Evolutionary conservation across 2,113 vertebrate species (phyloP), one percentile per base, ranked within the genome.

Genomic region (Paedocypris sp.): DNA sequence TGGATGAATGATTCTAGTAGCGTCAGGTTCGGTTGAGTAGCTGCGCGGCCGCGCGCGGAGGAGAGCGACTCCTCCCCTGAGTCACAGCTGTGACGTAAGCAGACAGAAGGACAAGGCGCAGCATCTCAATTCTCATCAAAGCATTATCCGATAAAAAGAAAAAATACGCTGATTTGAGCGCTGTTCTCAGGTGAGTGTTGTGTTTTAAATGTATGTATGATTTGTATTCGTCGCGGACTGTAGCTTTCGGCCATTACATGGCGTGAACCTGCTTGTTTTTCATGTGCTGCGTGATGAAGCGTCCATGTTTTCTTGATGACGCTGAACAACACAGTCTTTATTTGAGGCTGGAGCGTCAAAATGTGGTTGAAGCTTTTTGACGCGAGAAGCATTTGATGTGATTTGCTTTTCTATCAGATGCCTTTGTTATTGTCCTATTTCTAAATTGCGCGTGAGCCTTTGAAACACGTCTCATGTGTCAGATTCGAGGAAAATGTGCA

Each of bases 131-230:
- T 43, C 4, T 63, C 59, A 20, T 15, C 49, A 19, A 26, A 33
- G 56, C 11, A 69, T n/a, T 25, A 13, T 11, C 11, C n/a, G 8
- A 43, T 22, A 35, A 45, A 43, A 50, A 29, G 25, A 42, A 28
- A 2, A 51, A 62, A n/a, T 28, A 31, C 8, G 10, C 23, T 3
- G 38, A 64, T 62, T 28, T 47, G 73, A 69, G 70, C 75, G 76
- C 79, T 72, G 74, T 75, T 71, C 56, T 52, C 79, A 82, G 83
- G 81, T 85, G 75, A 65, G 67, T 38, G 6, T 4, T 4, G 3
- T n/a, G 2, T 19, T 20, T 5, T 25, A n/a, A 2, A 15, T 6
- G 5, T 26, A n/a, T 12, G n/a, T n/a, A n/a, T 3, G 8, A 4
- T 5, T 12, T 43, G 0, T 20, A 6, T 3, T 29, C 28, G 16